Evolutionary conservation across 2,113 vertebrate genomes (phyloP), one percentile per base, ranked within the genome.

Genomic region (Cromileptes altivelis): DNA sequence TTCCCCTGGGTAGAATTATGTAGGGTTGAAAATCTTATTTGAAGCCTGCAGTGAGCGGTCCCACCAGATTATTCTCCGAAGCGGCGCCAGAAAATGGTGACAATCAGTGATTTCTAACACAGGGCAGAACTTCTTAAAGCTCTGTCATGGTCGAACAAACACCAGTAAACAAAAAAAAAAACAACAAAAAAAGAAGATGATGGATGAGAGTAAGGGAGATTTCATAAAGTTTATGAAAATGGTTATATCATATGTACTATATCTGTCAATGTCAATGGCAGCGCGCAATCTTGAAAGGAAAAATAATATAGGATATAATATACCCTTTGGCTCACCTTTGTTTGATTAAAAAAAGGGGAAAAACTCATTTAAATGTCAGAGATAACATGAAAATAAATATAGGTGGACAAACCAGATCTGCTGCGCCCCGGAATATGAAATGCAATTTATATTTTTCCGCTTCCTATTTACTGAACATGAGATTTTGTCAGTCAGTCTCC

Each of bases 1-100:
- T 80, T 89, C 68, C 77, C 0, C 70, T 2, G 3, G 19, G 68
- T 78, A 88, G 85, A 92, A 88, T 91, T 84, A 82, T 78, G 72
- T 67, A 67, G 73, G 82, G 80, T 75, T 88, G 87, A 85, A 88
- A 90, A 92, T 88, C 88, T 70, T 82, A 92, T 91, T 91, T 90
- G 72, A 87, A 81, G 82, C 70, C 78, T 72, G 63, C 80, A 76
- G 83, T 60, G 63, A 80, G 62, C 15, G 23, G 80, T 71, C 78
- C 75, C 78, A 37, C 76, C 30, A 89, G 89, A 91, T 91, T 94
- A 92, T 83, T 86, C 64, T 80, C 75, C 67, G 74, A 76, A 88
- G 86, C 69, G 0, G 68, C 74, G 76, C 27, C 50, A 80, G 64
- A 86, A 92, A 91, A 84, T 60, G 73, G 83, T 80, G 82, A 91